A percentile compares a stretch with the other conserved stretches of the same genome.
Conservation (phyloP, 30 jellyfish, hydroid and myxozoan genomes). For the Mastigias papua region DNA sequence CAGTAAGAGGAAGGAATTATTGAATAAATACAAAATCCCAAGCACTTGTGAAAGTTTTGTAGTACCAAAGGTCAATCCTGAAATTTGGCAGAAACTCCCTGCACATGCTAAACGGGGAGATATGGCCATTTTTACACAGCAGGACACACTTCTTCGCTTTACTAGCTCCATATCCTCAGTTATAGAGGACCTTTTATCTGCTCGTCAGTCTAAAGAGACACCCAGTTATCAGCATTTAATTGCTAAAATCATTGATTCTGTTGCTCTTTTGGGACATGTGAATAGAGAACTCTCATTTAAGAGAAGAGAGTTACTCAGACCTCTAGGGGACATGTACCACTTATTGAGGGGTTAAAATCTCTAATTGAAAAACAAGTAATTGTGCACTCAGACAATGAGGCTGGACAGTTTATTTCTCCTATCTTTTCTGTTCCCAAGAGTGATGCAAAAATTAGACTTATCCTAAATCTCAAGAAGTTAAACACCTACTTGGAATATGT, state of each 20-base stretch:
- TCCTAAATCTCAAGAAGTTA: slow-evolving; percentile 27
- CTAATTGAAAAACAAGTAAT: slow-evolving; percentile 34
- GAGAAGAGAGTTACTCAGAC: neutral
- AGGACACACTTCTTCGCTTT: slow-evolving; percentile 15
- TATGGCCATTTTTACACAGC: neutral
- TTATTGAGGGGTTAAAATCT: slow-evolving; percentile 10
- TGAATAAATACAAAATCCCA: slow-evolving; percentile 10
- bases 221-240: slow-evolving; percentile 2
- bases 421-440: slow-evolving; percentile 22
- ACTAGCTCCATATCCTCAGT: slow-evolving; percentile 13
- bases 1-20: slow-evolving; percentile 4
- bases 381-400: neutral
- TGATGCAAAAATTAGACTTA: slow-evolving; percentile 36
- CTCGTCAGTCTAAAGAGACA: slow-evolving; percentile 2
- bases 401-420: neutral
- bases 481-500: slow-evolving; percentile 19
- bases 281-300: slow-evolving; percentile 28
- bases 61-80: slow-evolving; percentile 23
- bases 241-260: slow-evolving; percentile 18
- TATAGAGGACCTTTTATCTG: neutral
- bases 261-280: slow-evolving; percentile 45
- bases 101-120: neutral
- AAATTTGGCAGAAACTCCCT: slow-evolving; percentile 4
- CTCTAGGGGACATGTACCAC: slow-evolving; percentile 9
- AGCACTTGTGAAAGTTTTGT: neutral